Percentiles rank a stretch among this genome's conserved stretches.
These are phyloP conservation scores for Erethizon dorsatum DNA, from an alignment of 2,797 vertebrate species.

Conservation along the genomic window DNA sequence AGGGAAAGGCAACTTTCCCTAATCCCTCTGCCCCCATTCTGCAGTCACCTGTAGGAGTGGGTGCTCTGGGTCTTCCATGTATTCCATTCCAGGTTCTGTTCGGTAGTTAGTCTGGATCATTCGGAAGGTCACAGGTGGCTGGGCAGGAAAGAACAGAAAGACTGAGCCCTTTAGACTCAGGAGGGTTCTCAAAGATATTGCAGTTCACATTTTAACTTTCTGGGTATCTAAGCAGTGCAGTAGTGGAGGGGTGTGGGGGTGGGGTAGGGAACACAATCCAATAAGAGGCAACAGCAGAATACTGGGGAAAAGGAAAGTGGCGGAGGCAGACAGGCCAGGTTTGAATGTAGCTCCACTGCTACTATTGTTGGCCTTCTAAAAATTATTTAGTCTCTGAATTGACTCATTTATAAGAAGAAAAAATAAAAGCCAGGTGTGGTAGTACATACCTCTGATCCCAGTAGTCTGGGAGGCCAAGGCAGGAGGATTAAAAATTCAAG, in stretches of 20 bases:
- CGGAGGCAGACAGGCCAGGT: neutral
- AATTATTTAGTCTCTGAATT: conserved; percentile 17
- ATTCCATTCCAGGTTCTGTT: neutral
- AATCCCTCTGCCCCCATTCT: neutral
- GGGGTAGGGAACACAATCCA: neutral
- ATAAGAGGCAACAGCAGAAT: neutral
- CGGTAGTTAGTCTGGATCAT: neutral
- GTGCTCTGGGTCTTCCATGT: neutral
- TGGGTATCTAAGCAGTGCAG: neutral
- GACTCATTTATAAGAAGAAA: neutral
- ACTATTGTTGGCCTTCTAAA: neutral
- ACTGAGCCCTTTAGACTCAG: neutral
- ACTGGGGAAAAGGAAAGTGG: neutral
- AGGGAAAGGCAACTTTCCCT: neutral
- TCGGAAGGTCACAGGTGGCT: neutral
- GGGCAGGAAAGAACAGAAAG: neutral
- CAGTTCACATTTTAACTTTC: conserved; percentile 24
- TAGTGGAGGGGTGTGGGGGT: neutral
- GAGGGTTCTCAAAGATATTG: neutral
- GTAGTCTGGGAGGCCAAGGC: neutral
- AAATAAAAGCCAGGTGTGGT: neutral
- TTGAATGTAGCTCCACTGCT: neutral
- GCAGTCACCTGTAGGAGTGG: neutral
- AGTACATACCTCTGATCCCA: neutral
- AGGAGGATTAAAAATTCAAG: neutral